Evolutionary conservation across 2,113 vertebrate genomes (phyloP).

Genomic region (Mesembrinibis cayennensis): DNA sequence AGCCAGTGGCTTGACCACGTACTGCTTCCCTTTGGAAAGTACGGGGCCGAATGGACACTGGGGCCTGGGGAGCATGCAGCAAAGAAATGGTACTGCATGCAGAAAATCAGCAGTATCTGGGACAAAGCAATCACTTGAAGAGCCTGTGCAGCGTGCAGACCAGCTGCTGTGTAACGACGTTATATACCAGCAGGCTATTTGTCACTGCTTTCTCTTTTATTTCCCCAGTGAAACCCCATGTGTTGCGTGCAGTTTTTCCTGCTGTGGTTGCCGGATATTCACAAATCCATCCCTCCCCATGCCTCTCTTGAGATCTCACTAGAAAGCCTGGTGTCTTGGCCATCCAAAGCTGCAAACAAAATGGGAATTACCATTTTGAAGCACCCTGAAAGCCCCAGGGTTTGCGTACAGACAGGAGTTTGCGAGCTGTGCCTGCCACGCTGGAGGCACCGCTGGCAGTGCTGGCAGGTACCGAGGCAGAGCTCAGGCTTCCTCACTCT

Average conservation of each 20-base stretch:
- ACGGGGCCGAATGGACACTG: rapidly evolving
- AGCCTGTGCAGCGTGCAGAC: not conserved
- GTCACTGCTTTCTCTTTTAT: not conserved
- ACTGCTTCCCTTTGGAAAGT: not conserved
- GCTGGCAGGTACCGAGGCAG: not conserved
- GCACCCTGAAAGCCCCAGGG: not conserved
- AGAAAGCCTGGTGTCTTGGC: not conserved
- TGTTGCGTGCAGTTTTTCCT: rapidly evolving
- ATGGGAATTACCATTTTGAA: not conserved
- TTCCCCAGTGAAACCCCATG: not conserved
- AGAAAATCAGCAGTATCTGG: not conserved
- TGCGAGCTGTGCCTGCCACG: not conserved
- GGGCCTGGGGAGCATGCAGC: not conserved
- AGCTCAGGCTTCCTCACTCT: not conserved
- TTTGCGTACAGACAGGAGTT: not conserved
- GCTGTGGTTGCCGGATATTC: not conserved
- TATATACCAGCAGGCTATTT: not conserved
- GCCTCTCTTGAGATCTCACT: not conserved
- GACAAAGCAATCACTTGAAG: not conserved
- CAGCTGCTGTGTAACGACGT: not conserved
- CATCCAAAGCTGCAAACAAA: not conserved
- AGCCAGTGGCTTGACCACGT: rapidly evolving
- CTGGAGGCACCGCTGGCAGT: rapidly evolving
- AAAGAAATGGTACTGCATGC: not conserved
- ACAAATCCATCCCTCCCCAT: not conserved